A percentile compares a stretch with the other conserved stretches of the same genome.
Evolutionary conservation across 2,888 invertebrate genomes (phyloP).

Genomic region (Spialia ferax): DNA sequence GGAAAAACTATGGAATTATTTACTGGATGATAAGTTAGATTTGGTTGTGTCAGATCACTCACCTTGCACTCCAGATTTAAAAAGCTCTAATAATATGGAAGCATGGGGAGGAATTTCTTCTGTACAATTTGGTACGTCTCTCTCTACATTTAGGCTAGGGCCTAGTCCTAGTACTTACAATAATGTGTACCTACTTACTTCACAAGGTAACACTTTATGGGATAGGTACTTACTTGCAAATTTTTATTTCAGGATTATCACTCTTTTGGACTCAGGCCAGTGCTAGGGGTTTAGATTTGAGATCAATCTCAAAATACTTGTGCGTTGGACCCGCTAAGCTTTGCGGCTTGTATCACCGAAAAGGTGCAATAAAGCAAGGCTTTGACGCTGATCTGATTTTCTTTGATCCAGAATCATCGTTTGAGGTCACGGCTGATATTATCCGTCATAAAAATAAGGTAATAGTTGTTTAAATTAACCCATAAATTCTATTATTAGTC

Average conservation of each 20-base stretch:
- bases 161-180: too few species aligned
- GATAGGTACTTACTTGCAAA: too few species aligned
- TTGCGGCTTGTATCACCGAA: slow-evolving; percentile 86
- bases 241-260: slow-evolving; percentile 86
- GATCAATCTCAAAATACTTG: slow-evolving; percentile 86
- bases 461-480: too few species aligned
- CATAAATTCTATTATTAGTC: too few species aligned
- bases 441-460: slow-evolving; percentile 91
- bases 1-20: slow-evolving; percentile 88
- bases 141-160: background rate
- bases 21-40: slow-evolving; percentile 86
- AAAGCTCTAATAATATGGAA: slow-evolving; percentile 88
- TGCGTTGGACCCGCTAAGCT: slow-evolving; percentile 87
- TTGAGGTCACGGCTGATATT: slow-evolving; percentile 84
- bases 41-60: slow-evolving; percentile 90
- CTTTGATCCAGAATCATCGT: slow-evolving; percentile 89
- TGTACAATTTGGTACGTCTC: slow-evolving; percentile 88
- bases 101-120: slow-evolving; percentile 93
- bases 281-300: slow-evolving; percentile 81
- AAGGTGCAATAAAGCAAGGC: slow-evolving; percentile 88
- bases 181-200: too few species aligned
- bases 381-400: slow-evolving; percentile 91
- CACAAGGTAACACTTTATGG: too few species aligned
- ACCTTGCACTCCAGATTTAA: slow-evolving; percentile 89
- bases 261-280: slow-evolving; percentile 90